Evolutionary conservation across 2,888 invertebrate species (phyloP).

Genomic region (Aquatica leii): DNA sequence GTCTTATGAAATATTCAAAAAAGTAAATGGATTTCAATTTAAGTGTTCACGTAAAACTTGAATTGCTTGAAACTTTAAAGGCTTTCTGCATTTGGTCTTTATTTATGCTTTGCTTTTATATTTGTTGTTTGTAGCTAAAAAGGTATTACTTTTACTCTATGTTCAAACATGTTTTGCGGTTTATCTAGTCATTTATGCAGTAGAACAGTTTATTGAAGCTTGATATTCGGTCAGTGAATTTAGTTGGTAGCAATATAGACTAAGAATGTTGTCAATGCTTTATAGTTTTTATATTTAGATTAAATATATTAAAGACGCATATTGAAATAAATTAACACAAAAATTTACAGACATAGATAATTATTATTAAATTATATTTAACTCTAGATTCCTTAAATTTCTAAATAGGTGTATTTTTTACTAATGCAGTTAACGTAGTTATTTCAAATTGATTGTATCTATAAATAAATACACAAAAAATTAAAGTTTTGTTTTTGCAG

Average conservation of each 20-base stretch:
- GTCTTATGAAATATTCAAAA: conserved; percentile 18
- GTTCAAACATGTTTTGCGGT: conserved; percentile 8
- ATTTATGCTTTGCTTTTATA: conserved; percentile 2
- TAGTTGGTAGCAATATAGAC: neutral
- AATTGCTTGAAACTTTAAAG: conserved; percentile 16
- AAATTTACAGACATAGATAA: too few relatives aligned
- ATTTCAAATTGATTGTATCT: too few relatives aligned
- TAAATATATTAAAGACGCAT: too few relatives aligned
- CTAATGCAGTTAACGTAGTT: too few relatives aligned
- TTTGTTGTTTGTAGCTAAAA: neutral
- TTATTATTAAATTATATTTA: too few relatives aligned
- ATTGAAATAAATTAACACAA: too few relatives aligned
- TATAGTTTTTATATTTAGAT: too few relatives aligned
- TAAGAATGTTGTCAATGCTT: too few relatives aligned
- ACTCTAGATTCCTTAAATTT: too few relatives aligned
- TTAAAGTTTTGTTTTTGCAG: too few relatives aligned
- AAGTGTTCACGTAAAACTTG: conserved; percentile 10
- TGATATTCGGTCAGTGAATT: conserved; percentile 22
- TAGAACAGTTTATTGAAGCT: conserved; percentile 17
- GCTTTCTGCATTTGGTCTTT: conserved; percentile 2
- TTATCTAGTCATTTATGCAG: conserved; percentile 9
- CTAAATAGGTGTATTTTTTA: too few relatives aligned
- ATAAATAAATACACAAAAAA: too few relatives aligned
- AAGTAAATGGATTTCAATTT: conserved; percentile 20
- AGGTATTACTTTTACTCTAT: neutral